Evolutionary conservation across 2,888 invertebrate species (phyloP), one percentile per base, ranked within the genome.

Genomic region (Limnephilus marmoratus): DNA sequence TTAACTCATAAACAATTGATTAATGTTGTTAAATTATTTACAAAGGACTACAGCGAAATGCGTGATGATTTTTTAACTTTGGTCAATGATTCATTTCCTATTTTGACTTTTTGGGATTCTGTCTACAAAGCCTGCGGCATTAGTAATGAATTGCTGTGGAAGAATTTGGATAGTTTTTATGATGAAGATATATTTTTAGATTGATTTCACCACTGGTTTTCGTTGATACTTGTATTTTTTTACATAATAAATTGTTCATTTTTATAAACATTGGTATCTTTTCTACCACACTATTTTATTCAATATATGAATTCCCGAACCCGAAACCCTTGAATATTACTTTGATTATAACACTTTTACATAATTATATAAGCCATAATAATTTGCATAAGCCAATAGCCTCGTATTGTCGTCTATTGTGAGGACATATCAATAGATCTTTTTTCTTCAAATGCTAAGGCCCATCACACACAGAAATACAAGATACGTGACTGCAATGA

Each of bases 1-100:
- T 94, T 97, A 49, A 95, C 95, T 92, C 96, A 96, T 94, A 94
- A 95, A 0, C 96, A 97, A 94, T 94, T 97, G 91, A 94, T 95
- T 3, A 94, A 94, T 68, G 94, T 96, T 80, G 94, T 97, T 0
- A 95, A 95, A 94, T 95, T 94, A 92, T 94, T 97, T 49, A 95
- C 95, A 93, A 94, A 94, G 94, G 95, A 95, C 93, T 95, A 93
- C 94, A 94, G 94, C 93, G 92, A 94, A 91, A 94, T 97, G 34
- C 96, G 95, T 94, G 94, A 95, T 34, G 94, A 95, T 91, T 96
- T 97, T 94, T 94, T 95, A 81, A 94, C 95, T 93, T 95, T 96
- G 93, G 93, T 97, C 34, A 94, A 94, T 91, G 94, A 96, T 92
- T 95, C 95, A 93, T 95, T 96, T 94, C 94, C 94, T 80, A 95